Evolutionary conservation across 2,888 invertebrate genomes (phyloP).

Genomic region (Perithous albicinctus): DNA sequence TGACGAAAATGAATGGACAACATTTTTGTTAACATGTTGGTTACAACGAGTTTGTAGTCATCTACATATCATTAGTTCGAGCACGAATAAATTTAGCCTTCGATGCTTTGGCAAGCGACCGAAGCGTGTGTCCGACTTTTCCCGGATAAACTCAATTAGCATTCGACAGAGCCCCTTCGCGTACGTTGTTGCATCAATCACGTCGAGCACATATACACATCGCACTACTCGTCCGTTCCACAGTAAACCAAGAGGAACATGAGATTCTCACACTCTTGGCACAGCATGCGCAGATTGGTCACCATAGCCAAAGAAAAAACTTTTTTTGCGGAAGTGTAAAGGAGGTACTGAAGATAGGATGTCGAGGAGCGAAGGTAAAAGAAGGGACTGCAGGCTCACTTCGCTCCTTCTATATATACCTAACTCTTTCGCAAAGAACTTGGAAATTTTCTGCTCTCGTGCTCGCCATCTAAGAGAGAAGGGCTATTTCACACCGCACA

Average conservation of each 20-base stretch:
- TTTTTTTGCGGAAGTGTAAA: constrained; percentile 32
- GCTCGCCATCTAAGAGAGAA: background rate
- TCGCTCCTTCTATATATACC: background rate
- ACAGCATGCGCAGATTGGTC: constrained; percentile 4
- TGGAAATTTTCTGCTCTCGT: constrained; percentile 11
- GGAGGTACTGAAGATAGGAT: background rate
- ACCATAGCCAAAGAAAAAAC: constrained; percentile 16
- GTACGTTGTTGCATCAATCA: constrained; percentile 37
- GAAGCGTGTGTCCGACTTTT: constrained; percentile 40
- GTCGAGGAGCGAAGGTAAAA: background rate
- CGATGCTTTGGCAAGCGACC: constrained; percentile 29
- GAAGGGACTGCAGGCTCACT: background rate
- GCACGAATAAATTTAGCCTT: constrained; percentile 39
- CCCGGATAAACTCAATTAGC: constrained; percentile 52
- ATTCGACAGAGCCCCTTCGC: constrained; percentile 43
- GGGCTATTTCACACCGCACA: background rate
- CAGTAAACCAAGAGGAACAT: constrained; percentile 24
- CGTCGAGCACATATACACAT: background rate
- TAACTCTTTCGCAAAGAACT: constrained; percentile 8
- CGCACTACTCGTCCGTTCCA: constrained; percentile 19
- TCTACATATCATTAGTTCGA: constrained; percentile 27
- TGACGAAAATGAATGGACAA: background rate
- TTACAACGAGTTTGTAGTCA: background rate
- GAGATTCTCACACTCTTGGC: constrained; percentile 11
- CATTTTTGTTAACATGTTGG: background rate